These are phyloP conservation scores for Choristoneura rosaceana DNA, from an alignment of 2,888 invertebrate species.

Conservation along the genomic window DNA sequence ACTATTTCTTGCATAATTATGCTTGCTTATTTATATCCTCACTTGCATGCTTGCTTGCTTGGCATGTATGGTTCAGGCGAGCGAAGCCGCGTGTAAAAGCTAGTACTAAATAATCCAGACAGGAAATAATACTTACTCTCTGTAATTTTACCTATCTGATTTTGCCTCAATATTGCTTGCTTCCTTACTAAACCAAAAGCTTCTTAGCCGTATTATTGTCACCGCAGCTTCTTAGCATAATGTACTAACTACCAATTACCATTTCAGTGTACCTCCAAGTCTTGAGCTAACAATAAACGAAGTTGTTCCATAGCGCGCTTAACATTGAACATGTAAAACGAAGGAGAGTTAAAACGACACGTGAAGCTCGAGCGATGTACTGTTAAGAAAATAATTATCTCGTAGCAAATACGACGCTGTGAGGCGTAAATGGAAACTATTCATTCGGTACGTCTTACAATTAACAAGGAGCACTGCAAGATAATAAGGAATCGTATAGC, in stretches of 20 bases:
- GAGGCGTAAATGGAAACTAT: slow-evolving; percentile 40
- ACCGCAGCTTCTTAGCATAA: slow-evolving; percentile 31
- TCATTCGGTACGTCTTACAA: slow-evolving; percentile 37
- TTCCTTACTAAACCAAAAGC: slow-evolving; percentile 12
- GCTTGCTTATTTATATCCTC: no score
- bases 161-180: slow-evolving; percentile 12
- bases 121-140: background rate
- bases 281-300: slow-evolving; percentile 26
- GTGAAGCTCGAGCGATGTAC: slow-evolving; percentile 30
- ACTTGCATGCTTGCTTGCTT: no score
- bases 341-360: slow-evolving; percentile 28
- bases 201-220: slow-evolving; percentile 25
- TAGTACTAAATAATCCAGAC: background rate
- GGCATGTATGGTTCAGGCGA: no score
- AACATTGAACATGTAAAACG: slow-evolving; percentile 30
- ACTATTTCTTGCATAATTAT: no score
- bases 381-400: slow-evolving; percentile 40
- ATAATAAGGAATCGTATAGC: slow-evolving; percentile 22
- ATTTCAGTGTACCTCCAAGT: slow-evolving; percentile 19
- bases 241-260: slow-evolving; percentile 33
- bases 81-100: no score
- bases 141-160: slow-evolving; percentile 21
- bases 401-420: slow-evolving; percentile 36
- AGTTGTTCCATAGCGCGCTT: slow-evolving; percentile 18
- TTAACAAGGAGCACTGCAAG: slow-evolving; percentile 37